A percentile compares a stretch with the other conserved stretches of the same genome.
Conservation (phyloP, 2,888 invertebrate species). For the Endotricha flammealis region DNA sequence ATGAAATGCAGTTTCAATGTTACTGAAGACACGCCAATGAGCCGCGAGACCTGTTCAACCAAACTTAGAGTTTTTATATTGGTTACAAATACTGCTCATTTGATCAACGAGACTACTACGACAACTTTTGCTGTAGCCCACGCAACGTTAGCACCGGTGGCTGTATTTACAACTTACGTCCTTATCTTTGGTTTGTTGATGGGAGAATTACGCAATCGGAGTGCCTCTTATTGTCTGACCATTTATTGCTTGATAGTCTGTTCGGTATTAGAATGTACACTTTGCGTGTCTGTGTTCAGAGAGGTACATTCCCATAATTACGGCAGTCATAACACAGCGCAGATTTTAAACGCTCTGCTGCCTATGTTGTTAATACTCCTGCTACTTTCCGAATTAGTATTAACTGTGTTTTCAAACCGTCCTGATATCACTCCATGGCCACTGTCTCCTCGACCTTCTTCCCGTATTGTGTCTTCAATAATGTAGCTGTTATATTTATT, state of each 20-base stretch:
- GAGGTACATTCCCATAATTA: conserved; percentile 28
- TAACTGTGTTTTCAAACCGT: conserved; percentile 30
- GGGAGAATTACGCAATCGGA: conserved; percentile 23
- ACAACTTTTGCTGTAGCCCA: conserved; percentile 38
- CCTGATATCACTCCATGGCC: background rate
- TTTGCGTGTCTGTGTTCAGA: conserved; percentile 40
- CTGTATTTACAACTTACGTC: conserved; percentile 45
- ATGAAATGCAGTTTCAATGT: conserved; percentile 31
- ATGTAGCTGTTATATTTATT: too few relatives aligned
- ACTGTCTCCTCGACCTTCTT: background rate
- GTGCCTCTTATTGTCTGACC: conserved; percentile 40
- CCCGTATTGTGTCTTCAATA: too few relatives aligned
- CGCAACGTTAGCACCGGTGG: conserved; percentile 45
- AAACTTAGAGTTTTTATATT: conserved; percentile 45
- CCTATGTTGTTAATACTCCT: conserved; percentile 47
- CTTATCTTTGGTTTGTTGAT: conserved; percentile 41
- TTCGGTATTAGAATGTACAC: conserved; percentile 31
- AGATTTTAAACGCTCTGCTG: conserved; percentile 47
- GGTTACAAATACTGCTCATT: conserved; percentile 48
- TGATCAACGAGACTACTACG: conserved; percentile 54
- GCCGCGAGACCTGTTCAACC: conserved; percentile 32
- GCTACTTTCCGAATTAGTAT: conserved; percentile 44
- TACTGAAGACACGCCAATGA: conserved; percentile 38
- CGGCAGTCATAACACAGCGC: conserved; percentile 23
- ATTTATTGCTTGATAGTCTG: conserved; percentile 47